These are phyloP conservation scores for Ctenopoma multispine DNA, from an alignment of 2,797 vertebrate species.

Conservation along the genomic window DNA sequence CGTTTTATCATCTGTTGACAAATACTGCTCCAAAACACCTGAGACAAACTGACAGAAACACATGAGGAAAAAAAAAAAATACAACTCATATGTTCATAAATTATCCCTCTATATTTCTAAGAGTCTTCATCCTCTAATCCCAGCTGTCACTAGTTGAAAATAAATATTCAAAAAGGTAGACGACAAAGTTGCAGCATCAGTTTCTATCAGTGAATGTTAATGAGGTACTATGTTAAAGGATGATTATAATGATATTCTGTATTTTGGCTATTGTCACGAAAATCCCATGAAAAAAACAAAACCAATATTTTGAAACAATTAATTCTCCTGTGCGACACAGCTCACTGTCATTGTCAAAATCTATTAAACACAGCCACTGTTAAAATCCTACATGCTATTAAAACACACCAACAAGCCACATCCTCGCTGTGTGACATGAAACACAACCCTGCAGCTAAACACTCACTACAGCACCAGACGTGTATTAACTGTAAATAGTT, in stretches of 20 bases:
- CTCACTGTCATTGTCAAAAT: not conserved
- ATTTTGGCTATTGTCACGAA: not conserved
- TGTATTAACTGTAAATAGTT: too few species aligned
- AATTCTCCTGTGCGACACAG: not conserved
- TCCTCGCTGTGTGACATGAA: too few species aligned
- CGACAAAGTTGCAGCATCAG: not conserved
- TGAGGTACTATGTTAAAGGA: slow-evolving; percentile 16
- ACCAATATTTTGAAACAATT: not conserved
- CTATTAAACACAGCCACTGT: not conserved
- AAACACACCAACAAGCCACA: too few species aligned
- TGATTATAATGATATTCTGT: not conserved
- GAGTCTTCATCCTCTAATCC: not conserved
- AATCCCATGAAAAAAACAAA: slow-evolving; percentile 20
- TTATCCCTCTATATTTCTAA: not conserved
- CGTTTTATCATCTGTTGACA: slow-evolving; percentile 27
- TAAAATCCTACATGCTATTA: not conserved
- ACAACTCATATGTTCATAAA: slow-evolving; percentile 7
- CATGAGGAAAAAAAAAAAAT: not conserved
- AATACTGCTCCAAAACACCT: slow-evolving; percentile 32
- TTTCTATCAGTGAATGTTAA: slow-evolving; percentile 16
- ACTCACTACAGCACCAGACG: too few species aligned
- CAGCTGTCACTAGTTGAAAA: slow-evolving; percentile 12
- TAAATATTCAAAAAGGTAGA: slow-evolving; percentile 41
- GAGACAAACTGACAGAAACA: slow-evolving; percentile 42
- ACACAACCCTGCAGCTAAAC: too few species aligned